Evolutionary conservation across 2,888 invertebrate species (phyloP).

Genomic region (Torymus aiolomorphi): DNA sequence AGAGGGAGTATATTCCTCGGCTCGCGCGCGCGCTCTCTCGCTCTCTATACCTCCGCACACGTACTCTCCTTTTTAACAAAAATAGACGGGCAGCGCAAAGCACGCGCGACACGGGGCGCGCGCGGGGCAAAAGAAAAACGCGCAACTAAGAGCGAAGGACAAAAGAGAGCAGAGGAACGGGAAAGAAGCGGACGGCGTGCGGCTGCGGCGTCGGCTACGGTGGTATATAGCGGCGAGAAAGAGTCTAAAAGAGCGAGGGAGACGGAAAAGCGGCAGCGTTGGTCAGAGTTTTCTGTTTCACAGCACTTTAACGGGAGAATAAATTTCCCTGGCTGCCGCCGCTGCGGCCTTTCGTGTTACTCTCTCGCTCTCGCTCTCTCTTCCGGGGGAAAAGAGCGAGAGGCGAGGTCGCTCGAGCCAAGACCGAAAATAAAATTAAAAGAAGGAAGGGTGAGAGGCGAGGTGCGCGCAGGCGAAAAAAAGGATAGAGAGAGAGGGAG

Average conservation of each 20-base stretch:
- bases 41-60: background rate
- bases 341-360: conserved; percentile 62
- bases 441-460: conserved; percentile 34
- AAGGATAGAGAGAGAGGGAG: conserved; percentile 16
- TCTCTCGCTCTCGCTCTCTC: no score
- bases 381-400: no score
- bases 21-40: no score
- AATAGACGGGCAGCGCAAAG: conserved; percentile 15
- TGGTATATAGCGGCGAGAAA: background rate
- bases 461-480: conserved; percentile 19
- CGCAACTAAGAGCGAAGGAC: conserved; percentile 46
- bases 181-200: conserved; percentile 33
- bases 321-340: conserved; percentile 63
- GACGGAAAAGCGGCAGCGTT: conserved; percentile 58
- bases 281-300: conserved; percentile 67
- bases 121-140: conserved; percentile 49
- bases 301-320: conserved; percentile 71
- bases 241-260: conserved; percentile 41
- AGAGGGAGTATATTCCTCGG: background rate
- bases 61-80: conserved; percentile 9
- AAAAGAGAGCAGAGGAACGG: conserved; percentile 46
- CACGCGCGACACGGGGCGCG: no score
- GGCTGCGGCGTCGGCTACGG: no score
- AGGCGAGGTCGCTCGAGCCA: conserved; percentile 15
- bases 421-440: conserved; percentile 57